Base-by-base conservation (phyloP, 2,113 vertebrate genomes). In the cat (Felis catus) region DNA sequence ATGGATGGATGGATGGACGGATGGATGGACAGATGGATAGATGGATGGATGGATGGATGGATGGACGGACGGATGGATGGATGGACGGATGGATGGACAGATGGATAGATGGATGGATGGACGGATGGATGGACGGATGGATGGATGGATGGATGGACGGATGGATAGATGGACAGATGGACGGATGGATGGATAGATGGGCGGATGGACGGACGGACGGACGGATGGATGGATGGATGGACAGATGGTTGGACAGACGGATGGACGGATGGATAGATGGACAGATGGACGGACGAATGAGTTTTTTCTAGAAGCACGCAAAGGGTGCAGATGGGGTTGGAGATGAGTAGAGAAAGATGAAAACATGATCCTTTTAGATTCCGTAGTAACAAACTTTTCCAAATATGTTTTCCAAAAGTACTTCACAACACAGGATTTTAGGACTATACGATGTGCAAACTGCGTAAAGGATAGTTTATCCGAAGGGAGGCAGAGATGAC, bases 61-160 rank as follows among this genome's bases (percentile, higher is more conserved):
- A 23, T 11, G 27, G 55, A n/a, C 4, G 19, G 23, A 45, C 12
- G 23, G 25, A 10, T 27, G 6, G 21, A 36, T 27, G 19, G 6
- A 18, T 39, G 15, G 7, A 6, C 39, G 66, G 27, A 31, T 9
- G 10, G 29, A 41, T 4, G 23, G 27, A 6, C 11, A 16, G 13
- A 16, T 29, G 39, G 51, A 39, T 11, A 4, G 16, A 29, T 3
- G 21, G 36, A 41, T 6, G 33, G 13, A 55, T 6, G 16, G 45
- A 8, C 0, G 0, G 45, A 45, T 9, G 1, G 45, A 45, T 0
- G 1, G 45, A 45, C 0, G 45, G 45, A 45, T 33, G 27, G 14
- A 23, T 51, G 25, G 6, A 13, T 23, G 14, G 15, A 3, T 58
- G 70, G 31, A 15, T 23, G 23, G 21, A 51, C 4, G 6, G 27